Evolutionary conservation across 2,888 invertebrate genomes (phyloP), one percentile per base, ranked within the genome.

Genomic region (Galerucella calmariensis): DNA sequence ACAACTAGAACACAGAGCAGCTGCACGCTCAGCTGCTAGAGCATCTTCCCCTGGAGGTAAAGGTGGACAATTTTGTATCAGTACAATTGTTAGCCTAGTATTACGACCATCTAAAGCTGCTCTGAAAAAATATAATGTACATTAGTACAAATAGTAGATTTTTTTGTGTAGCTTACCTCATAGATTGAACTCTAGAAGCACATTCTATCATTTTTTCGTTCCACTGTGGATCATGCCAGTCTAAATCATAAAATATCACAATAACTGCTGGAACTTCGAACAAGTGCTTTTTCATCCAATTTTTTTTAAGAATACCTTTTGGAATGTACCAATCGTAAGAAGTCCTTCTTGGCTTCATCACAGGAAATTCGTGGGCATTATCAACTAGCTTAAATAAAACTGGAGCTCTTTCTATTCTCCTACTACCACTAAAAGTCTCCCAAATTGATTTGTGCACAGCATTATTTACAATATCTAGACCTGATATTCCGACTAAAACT

Each of bases 281-380:
- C 53, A 97, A 90, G 85, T 98, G 97, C 87, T 99, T 99, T 68
- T 92, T 91, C 90, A 98, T 94, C 99, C 99, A 99, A 85, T 96
- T 95, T 61, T 94, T 92, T 86, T 98, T 98, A 9, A 99, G 88
- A 79, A 99, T 95, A 12, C 99, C 98, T 87, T 95, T 95, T 0
- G 97, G 97, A 81, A 96, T 94, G 87, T 97, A 97, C 95, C 96
- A 97, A 85, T 98, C 98, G 87, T 97, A 98, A 0, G 96, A 95
- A 83, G 93, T 94, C 79, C 96, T 90, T 89, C 96, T 95, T 6
- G 95, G 94, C 86, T 96, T 96, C 9, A 94, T 92, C 46, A 93
- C 91, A 6, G 97, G 97, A 87, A 97, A 97, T 83, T 95, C 95
- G 87, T 96, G 94, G 48, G 94, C 94, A 79, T 93, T 92, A 77